Evolutionary conservation across 2,888 invertebrate genomes (phyloP).

Genomic region (Xestia xanthographa): DNA sequence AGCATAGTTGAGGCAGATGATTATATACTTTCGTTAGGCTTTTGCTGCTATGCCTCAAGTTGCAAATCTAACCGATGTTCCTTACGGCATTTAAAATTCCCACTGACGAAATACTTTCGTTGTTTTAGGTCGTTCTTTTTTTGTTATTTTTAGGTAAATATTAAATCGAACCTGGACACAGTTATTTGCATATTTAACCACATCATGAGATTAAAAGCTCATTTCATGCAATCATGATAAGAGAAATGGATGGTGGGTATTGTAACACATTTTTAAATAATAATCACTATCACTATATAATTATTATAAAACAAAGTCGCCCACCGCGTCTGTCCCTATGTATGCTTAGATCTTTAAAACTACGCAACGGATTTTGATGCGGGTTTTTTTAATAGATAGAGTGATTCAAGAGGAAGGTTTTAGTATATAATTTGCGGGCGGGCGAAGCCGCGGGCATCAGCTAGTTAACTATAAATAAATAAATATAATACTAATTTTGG

Average conservation of each 20-base stretch:
- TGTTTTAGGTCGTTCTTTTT: neutral
- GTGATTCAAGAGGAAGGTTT: no score
- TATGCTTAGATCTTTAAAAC: no score
- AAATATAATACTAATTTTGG: neutral
- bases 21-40: neutral
- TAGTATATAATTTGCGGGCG: no score
- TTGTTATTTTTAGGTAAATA: neutral
- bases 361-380: no score
- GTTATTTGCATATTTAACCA: neutral
- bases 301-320: no score
- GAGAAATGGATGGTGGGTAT: neutral
- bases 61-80: neutral
- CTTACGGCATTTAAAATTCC: neutral
- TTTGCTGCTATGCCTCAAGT: neutral
- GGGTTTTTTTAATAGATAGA: no score
- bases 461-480: no score
- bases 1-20: neutral
- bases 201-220: neutral
- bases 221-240: neutral
- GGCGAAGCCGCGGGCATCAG: no score
- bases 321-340: no score
- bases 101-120: neutral
- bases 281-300: no score
- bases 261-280: no score
- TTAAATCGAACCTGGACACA: neutral